Evolutionary conservation across 2,797 vertebrate species (phyloP).

Genomic region (Mionectes olivaceus): DNA sequence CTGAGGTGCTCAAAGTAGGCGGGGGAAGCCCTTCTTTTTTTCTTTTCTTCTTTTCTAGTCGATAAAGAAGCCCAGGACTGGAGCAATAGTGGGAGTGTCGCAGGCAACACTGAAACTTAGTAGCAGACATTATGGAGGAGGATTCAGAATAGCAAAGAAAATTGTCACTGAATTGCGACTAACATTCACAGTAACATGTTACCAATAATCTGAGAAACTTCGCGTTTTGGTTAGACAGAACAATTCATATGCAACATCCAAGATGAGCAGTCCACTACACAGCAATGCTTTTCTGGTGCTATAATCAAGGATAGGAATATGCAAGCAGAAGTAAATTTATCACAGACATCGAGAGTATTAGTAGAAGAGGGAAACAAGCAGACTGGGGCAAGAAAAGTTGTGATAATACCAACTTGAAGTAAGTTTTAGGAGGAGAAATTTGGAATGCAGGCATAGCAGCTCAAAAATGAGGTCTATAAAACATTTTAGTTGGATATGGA

Average conservation of each 20-base stretch:
- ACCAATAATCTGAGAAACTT: not conserved
- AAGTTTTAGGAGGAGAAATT: not conserved
- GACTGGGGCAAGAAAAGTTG: not conserved
- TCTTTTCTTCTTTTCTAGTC: not conserved
- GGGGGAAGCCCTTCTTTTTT: slow-evolving; percentile 42
- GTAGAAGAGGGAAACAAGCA: not conserved
- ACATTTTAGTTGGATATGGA: not conserved
- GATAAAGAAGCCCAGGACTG: not conserved
- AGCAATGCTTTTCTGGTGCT: not conserved
- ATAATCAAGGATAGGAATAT: not conserved
- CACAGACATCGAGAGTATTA: not conserved
- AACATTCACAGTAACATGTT: not conserved
- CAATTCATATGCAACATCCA: not conserved
- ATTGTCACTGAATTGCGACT: not conserved
- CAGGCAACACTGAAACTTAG: not conserved
- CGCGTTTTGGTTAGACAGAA: not conserved
- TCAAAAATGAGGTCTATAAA: not conserved
- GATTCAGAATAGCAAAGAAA: not conserved
- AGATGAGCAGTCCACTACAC: not conserved
- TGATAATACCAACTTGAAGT: not conserved
- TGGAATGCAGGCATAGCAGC: not conserved
- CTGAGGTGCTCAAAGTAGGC: slow-evolving; percentile 27
- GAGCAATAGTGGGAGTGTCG: not conserved
- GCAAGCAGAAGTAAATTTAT: not conserved
- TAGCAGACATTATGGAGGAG: not conserved